Conservation (phyloP, 2,797 vertebrate genomes). For the Clarias laeviceps region DNA sequence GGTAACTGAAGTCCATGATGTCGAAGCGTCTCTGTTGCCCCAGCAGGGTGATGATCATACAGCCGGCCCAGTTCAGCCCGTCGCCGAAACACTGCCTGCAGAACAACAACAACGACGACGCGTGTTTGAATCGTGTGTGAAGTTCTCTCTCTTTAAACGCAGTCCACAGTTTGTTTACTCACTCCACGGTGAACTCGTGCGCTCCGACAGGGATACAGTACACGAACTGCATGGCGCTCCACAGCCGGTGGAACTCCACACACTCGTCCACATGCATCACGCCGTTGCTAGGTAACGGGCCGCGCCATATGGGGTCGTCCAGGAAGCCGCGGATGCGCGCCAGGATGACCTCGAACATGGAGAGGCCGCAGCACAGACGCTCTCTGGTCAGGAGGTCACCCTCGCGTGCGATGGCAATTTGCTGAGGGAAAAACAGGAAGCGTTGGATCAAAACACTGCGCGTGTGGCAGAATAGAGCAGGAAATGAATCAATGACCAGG, state of each 20-base stretch:
- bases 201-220: slow-evolving; percentile 98
- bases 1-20: slow-evolving; percentile 97
- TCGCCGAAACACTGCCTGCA: slow-evolving; percentile 96
- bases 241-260: slow-evolving; percentile 95
- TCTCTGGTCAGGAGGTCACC: slow-evolving; percentile 97
- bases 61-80: slow-evolving; percentile 96
- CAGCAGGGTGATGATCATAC: slow-evolving; percentile 94
- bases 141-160: not conserved
- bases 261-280: slow-evolving; percentile 99
- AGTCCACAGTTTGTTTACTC: slow-evolving; percentile 62
- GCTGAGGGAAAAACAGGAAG: slow-evolving; percentile 68
- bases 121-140: no score
- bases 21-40: slow-evolving; percentile 95
- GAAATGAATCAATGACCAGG: not conserved
- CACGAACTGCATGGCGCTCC: slow-evolving; percentile 99
- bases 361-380: slow-evolving; percentile 94
- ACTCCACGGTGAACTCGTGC: slow-evolving; percentile 98
- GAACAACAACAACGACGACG: not conserved
- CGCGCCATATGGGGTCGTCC: slow-evolving; percentile 95
- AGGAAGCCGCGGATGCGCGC: slow-evolving; percentile 89
- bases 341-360: slow-evolving; percentile 99
- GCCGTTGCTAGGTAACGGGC: slow-evolving; percentile 93
- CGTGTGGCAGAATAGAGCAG: not conserved
- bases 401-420: slow-evolving; percentile 96
- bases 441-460: no score